phyloP scores from a whole-genome alignment of 1,140 invertebrate genomes.

The Neuroterus valhalla region DNA sequence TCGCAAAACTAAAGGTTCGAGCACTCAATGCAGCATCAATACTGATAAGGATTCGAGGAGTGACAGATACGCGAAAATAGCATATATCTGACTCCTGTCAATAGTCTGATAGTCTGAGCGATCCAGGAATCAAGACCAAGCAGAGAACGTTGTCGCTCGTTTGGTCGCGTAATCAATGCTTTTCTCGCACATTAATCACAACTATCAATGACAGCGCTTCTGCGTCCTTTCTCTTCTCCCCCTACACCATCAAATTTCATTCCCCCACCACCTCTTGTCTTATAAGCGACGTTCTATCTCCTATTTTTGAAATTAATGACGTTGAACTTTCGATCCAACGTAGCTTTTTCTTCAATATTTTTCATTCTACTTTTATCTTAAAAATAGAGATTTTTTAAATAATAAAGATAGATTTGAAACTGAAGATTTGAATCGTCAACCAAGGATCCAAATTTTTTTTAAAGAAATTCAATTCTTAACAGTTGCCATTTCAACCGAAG shows the following conservation, averaged over 20 bases:
- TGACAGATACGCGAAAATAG: slow-evolving; percentile 32
- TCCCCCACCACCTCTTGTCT: neutral
- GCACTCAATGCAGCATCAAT: slow-evolving; percentile 2
- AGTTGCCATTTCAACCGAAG: no score
- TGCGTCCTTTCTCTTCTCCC: no score
- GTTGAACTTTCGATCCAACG: neutral
- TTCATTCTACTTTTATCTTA: no score
- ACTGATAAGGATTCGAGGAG: slow-evolving; percentile 39
- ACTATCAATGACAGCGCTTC: slow-evolving; percentile 68
- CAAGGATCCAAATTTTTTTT: no score
- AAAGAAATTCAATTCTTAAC: no score
- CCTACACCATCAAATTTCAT: slow-evolving; percentile 22
- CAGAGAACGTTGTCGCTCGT: slow-evolving; percentile 42
- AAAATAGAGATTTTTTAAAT: no score
- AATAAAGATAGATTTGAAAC: no score
- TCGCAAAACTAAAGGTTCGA: no score
- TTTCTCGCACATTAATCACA: slow-evolving; percentile 69
- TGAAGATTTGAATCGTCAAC: no score
- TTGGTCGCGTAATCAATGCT: slow-evolving; percentile 66
- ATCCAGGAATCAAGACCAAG: slow-evolving; percentile 31
- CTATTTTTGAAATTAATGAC: slow-evolving; percentile 14
- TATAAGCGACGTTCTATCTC: neutral
- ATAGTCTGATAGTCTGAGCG: slow-evolving; percentile 21
- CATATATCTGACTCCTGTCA: slow-evolving; percentile 18
- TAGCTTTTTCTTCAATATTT: slow-evolving; percentile 6